A percentile compares a stretch with the other conserved stretches of the same genome.
Evolutionary conservation across 1,140 invertebrate genomes (phyloP).

Genomic region (Drosophila erecta): DNA sequence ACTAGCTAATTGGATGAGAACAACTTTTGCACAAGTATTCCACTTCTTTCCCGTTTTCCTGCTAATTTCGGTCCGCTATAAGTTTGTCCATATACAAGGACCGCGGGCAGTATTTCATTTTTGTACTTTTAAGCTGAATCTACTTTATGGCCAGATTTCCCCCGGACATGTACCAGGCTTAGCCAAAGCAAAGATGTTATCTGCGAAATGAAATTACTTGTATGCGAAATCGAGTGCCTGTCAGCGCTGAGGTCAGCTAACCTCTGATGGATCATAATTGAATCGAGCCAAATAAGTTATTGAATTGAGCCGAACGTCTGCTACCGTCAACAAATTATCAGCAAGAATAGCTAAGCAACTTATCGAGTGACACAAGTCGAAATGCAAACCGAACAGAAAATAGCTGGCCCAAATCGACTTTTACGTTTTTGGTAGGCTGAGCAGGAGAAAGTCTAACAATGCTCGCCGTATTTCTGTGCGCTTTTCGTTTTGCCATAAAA

Average conservation of each 20-base stretch:
- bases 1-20: conserved; percentile 30
- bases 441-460: conserved; percentile 4
- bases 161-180: background rate
- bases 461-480: conserved; percentile 17
- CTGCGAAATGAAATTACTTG: conserved; percentile 45
- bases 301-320: conserved; percentile 56
- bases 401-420: conserved; percentile 34
- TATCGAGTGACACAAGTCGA: conserved; percentile 49
- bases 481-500: conserved; percentile 68
- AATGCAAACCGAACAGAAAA: conserved; percentile 9
- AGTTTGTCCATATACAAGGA: conserved; percentile 1
- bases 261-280: conserved; percentile 44
- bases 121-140: conserved; percentile 14
- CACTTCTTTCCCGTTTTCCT: conserved; percentile 7
- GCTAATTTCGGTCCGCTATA: conserved; percentile 5
- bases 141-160: background rate
- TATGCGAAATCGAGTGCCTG: conserved; percentile 53
- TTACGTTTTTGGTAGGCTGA: background rate
- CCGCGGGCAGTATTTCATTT: conserved; percentile 28
- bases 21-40: conserved; percentile 18
- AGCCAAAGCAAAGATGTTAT: conserved; percentile 12
- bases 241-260: conserved; percentile 39
- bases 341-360: conserved; percentile 55
- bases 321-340: conserved; percentile 64
- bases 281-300: conserved; percentile 61